A percentile compares a stretch with the other conserved stretches of the same genome.
These are phyloP conservation scores for Bombus huntii DNA, from an alignment of 1,140 invertebrate species.

Conservation along the genomic window DNA sequence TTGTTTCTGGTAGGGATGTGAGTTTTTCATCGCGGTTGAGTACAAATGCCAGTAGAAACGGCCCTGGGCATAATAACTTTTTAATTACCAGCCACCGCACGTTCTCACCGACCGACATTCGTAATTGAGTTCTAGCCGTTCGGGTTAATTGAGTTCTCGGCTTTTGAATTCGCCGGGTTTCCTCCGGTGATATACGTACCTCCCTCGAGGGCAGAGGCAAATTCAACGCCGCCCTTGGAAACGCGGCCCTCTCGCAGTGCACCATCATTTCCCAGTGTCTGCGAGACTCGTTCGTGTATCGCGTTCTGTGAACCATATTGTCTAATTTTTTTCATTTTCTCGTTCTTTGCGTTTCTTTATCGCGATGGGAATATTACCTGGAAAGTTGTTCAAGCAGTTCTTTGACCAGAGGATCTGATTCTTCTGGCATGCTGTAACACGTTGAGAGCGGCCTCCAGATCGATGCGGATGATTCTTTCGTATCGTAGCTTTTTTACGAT, in stretches of 20 bases:
- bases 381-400: constrained; percentile 8
- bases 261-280: constrained; percentile 61
- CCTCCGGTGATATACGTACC: constrained; percentile 48
- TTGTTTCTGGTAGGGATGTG: constrained; percentile 50
- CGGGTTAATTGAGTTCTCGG: constrained; percentile 50
- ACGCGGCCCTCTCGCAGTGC: constrained; percentile 57
- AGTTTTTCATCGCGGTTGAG: constrained; percentile 48
- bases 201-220: constrained; percentile 65
- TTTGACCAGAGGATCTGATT: neutral
- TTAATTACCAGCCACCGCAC: constrained; percentile 58
- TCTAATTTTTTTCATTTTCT: neutral
- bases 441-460: neutral
- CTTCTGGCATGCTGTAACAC: neutral
- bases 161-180: constrained; percentile 30
- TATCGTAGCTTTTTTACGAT: neutral
- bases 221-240: constrained; percentile 58
- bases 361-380: constrained; percentile 10
- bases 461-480: neutral
- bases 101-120: constrained; percentile 29
- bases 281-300: constrained; percentile 27
- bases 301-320: constrained; percentile 2
- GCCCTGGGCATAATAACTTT: constrained; percentile 68
- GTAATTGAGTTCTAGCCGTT: constrained; percentile 65
- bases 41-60: constrained; percentile 69
- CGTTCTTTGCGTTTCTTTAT: neutral